These are phyloP conservation scores for Acanthisitta chloris DNA, from an alignment of 2,113 vertebrate species.

Conservation along the genomic window DNA sequence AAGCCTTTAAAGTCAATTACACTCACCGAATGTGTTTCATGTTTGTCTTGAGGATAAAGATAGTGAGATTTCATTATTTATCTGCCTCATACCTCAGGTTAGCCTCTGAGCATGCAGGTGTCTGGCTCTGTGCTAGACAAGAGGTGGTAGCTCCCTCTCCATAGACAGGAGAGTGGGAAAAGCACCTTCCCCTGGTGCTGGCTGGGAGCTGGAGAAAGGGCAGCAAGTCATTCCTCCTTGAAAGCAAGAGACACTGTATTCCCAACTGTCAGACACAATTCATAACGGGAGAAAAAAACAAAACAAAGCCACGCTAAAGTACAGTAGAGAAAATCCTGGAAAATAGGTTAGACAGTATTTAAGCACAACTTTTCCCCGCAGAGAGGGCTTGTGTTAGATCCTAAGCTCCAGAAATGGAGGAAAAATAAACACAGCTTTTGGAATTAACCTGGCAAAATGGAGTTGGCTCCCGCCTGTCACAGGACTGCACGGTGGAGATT, in stretches of 20 bases:
- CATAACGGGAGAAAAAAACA: neutral
- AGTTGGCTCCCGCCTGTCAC: neutral
- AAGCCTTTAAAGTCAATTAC: conserved; percentile 24
- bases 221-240: neutral
- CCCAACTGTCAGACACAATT: neutral
- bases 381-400: neutral
- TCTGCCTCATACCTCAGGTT: neutral
- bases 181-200: neutral
- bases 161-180: fast-evolving
- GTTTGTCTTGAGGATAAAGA: conserved; percentile 12
- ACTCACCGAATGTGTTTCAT: neutral
- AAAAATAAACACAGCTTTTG: neutral
- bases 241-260: neutral
- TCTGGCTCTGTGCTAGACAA: neutral
- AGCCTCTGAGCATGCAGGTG: neutral
- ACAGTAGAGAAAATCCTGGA: neutral
- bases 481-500: neutral
- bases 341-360: neutral
- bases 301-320: neutral
- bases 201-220: neutral
- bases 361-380: neutral
- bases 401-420: neutral
- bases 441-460: neutral
- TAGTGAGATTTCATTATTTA: neutral
- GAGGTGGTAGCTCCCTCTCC: neutral